A percentile compares a stretch with the other conserved stretches of the same genome.
Evolutionary conservation across 2,888 invertebrate genomes (phyloP).

Genomic region (Ophion ventricosus): DNA sequence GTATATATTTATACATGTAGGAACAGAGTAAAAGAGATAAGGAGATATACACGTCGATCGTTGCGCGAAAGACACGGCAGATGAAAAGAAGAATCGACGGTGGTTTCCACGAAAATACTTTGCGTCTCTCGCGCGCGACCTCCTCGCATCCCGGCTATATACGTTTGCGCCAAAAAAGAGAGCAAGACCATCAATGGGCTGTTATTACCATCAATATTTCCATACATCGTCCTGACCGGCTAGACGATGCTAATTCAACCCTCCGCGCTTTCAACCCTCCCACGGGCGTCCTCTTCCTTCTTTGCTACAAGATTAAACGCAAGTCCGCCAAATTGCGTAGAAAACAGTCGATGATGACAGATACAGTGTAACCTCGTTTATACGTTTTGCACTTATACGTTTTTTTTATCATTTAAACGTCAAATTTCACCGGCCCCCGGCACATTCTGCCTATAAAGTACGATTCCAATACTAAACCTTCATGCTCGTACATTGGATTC

Average conservation of each 20-base stretch:
- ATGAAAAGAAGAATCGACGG: slow-evolving; percentile 55
- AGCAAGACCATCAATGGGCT: slow-evolving; percentile 68
- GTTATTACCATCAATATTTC: slow-evolving; percentile 79
- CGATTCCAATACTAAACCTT: too few relatives aligned
- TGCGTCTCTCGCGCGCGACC: slow-evolving; percentile 71
- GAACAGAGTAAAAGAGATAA: slow-evolving; percentile 33
- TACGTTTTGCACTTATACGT: too few relatives aligned
- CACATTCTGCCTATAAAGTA: too few relatives aligned
- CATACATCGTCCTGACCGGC: slow-evolving; percentile 78
- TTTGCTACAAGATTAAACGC: slow-evolving; percentile 39
- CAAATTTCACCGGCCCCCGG: too few relatives aligned
- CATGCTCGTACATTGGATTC: too few relatives aligned
- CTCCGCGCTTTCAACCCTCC: slow-evolving; percentile 51
- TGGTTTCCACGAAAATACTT: slow-evolving; percentile 81
- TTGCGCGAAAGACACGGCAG: slow-evolving; percentile 27
- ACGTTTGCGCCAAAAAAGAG: slow-evolving; percentile 40
- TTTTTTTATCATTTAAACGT: too few relatives aligned
- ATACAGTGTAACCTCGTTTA: too few relatives aligned
- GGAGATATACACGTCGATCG: slow-evolving; percentile 64
- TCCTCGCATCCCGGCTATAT: slow-evolving; percentile 63
- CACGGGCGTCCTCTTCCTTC: slow-evolving; percentile 12
- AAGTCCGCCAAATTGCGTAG: slow-evolving; percentile 45
- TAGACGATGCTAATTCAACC: slow-evolving; percentile 81
- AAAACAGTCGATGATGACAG: slow-evolving; percentile 45
- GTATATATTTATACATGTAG: slow-evolving; percentile 50